These are phyloP conservation scores for Crenichthys baileyi DNA, from an alignment of 2,797 vertebrate genomes.

Conservation along the genomic window DNA sequence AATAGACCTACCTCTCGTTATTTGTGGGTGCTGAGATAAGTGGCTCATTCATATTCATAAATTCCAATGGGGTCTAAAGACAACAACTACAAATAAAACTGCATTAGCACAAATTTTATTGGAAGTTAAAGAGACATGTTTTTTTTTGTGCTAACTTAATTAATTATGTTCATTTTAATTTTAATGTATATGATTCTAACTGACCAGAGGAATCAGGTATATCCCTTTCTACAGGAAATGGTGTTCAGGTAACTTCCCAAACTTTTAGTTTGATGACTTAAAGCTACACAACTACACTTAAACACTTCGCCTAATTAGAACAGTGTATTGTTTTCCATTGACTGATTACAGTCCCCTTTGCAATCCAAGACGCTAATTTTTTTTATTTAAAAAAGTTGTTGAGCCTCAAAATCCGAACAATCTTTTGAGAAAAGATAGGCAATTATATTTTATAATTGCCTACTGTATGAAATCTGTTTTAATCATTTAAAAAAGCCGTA, in stretches of 20 bases:
- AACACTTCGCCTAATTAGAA: too few relatives aligned
- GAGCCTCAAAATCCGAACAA: too few relatives aligned
- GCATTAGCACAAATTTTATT: slow-evolving; percentile 5
- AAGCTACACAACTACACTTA: too few relatives aligned
- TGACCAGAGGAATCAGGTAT: neutral
- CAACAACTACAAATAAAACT: slow-evolving; percentile 6
- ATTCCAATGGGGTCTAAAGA: slow-evolving; percentile 9
- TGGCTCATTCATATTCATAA: slow-evolving; percentile 14
- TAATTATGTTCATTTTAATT: neutral
- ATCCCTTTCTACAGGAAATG: neutral
- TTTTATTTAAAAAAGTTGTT: too few relatives aligned
- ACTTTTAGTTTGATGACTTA: too few relatives aligned
- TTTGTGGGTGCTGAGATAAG: slow-evolving; percentile 7
- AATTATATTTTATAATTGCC: neutral
- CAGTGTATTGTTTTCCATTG: too few relatives aligned
- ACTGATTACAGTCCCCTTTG: too few relatives aligned
- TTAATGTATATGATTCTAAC: neutral
- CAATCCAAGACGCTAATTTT: too few relatives aligned
- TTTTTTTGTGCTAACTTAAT: neutral
- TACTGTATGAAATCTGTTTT: neutral
- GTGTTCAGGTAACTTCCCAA: neutral
- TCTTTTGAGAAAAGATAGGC: too few relatives aligned
- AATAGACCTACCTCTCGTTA: slow-evolving; percentile 13
- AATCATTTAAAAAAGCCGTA: neutral
- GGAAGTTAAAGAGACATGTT: neutral